These are phyloP conservation scores for Drosophila pseudoananassae DNA, from an alignment of 1,140 invertebrate species.

Conservation along the genomic window DNA sequence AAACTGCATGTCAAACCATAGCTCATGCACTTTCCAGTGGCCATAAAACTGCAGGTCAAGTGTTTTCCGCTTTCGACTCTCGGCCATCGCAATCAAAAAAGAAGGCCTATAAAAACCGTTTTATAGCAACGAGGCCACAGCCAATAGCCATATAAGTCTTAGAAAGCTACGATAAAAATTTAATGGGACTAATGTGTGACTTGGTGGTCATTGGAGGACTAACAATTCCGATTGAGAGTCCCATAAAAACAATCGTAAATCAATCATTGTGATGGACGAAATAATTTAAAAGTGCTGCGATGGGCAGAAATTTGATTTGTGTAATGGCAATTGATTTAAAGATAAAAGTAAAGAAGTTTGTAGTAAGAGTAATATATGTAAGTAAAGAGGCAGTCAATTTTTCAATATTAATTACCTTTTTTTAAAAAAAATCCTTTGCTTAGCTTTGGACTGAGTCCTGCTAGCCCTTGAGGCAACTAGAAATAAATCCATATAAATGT, in stretches of 20 bases:
- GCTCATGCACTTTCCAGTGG: slow-evolving; percentile 37
- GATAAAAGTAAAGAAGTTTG: not conserved
- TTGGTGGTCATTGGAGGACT: slow-evolving; percentile 6
- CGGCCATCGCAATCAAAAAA: slow-evolving; percentile 61
- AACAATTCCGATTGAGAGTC: slow-evolving; percentile 14
- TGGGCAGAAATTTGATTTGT: slow-evolving; percentile 24
- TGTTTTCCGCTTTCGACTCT: slow-evolving; percentile 36
- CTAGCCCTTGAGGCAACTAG: not conserved
- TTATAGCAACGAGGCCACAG: slow-evolving; percentile 44
- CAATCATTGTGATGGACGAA: slow-evolving; percentile 31
- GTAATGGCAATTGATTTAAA: slow-evolving; percentile 1
- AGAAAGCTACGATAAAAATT: slow-evolving; percentile 34
- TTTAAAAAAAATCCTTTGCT: not conserved
- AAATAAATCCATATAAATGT: slow-evolving; percentile 16
- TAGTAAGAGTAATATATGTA: too few relatives aligned
- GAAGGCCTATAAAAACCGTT: slow-evolving; percentile 57
- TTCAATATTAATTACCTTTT: not conserved
- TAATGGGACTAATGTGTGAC: slow-evolving; percentile 33
- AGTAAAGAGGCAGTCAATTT: not conserved
- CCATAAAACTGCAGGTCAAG: slow-evolving; percentile 68
- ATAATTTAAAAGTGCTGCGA: slow-evolving; percentile 30
- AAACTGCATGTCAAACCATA: slow-evolving; percentile 69
- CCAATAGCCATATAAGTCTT: slow-evolving; percentile 37
- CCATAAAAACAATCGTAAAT: slow-evolving; percentile 41
- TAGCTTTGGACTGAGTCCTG: not conserved